Evolutionary conservation across 2,888 invertebrate genomes (phyloP).

Genomic region (Melanotus villosus): DNA sequence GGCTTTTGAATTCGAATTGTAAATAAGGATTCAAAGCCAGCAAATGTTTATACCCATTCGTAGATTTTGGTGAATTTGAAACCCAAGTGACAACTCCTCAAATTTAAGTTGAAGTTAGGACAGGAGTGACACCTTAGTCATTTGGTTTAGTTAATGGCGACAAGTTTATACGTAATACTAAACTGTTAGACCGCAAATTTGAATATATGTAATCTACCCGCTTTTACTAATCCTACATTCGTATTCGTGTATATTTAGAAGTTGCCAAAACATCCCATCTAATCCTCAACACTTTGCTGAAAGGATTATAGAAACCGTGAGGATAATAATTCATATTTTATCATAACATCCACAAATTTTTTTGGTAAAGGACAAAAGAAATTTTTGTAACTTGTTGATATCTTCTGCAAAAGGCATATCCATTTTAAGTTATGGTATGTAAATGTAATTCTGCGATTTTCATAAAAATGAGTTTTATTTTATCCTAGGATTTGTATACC

Average conservation of each 20-base stretch:
- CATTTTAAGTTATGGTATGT: no score
- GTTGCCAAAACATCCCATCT: slow-evolving; percentile 13
- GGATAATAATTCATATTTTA: not conserved
- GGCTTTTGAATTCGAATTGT: slow-evolving; percentile 11
- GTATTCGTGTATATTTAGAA: slow-evolving; percentile 27
- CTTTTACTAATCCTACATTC: slow-evolving; percentile 24
- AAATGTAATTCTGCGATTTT: no score
- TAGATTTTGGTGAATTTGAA: not conserved
- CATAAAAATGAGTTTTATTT: no score
- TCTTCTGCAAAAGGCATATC: no score
- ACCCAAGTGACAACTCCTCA: not conserved
- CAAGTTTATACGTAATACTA: not conserved
- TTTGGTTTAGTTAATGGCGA: not conserved
- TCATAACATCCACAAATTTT: not conserved
- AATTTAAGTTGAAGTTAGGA: slow-evolving; percentile 1
- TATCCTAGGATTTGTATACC: no score
- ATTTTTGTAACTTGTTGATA: not conserved
- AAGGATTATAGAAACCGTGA: not conserved
- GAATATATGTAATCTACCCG: slow-evolving; percentile 29
- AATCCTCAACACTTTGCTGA: slow-evolving; percentile 5
- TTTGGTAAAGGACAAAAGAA: not conserved
- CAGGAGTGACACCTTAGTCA: not conserved
- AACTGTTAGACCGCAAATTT: slow-evolving; percentile 21
- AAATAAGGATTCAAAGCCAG: slow-evolving; percentile 18
- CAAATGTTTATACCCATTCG: slow-evolving; percentile 14